Evolutionary conservation across 2,888 invertebrate genomes (phyloP).

Genomic region (Teinopalpus imperialis): DNA sequence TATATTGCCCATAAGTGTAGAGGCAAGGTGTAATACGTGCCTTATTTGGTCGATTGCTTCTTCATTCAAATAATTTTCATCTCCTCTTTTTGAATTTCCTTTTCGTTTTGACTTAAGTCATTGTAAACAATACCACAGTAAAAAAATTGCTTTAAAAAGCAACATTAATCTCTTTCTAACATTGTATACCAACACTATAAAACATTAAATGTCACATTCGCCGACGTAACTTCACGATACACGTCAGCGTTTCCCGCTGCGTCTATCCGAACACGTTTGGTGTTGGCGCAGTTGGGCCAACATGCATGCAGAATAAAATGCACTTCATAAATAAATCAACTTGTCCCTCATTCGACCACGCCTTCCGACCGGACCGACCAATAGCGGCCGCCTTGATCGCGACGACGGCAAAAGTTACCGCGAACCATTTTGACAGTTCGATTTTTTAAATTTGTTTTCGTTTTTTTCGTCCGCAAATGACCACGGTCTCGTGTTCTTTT

Average conservation of each 20-base stretch:
- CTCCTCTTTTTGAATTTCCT: no score
- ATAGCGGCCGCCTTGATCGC: slow-evolving; percentile 45
- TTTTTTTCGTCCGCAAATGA: slow-evolving; percentile 49
- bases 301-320: slow-evolving; percentile 51
- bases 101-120: no score
- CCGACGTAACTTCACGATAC: not conserved
- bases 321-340: slow-evolving; percentile 74
- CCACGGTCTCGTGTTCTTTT: slow-evolving; percentile 41
- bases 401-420: slow-evolving; percentile 69
- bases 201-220: not conserved
- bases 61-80: no score
- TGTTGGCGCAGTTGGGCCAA: slow-evolving; percentile 16
- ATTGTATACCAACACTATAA: no score
- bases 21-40: no score
- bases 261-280: not conserved
- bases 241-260: slow-evolving; percentile 10
- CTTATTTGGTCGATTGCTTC: no score
- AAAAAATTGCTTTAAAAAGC: no score
- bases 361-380: slow-evolving; percentile 53
- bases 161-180: no score
- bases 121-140: no score
- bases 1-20: no score
- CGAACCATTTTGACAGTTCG: slow-evolving; percentile 77
- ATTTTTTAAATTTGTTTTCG: slow-evolving; percentile 62
- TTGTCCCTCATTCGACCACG: slow-evolving; percentile 64